A percentile compares a stretch with the other conserved stretches of the same genome.
Evolutionary conservation across 2,888 invertebrate species (phyloP).

Genomic region (Athalia cordata): DNA sequence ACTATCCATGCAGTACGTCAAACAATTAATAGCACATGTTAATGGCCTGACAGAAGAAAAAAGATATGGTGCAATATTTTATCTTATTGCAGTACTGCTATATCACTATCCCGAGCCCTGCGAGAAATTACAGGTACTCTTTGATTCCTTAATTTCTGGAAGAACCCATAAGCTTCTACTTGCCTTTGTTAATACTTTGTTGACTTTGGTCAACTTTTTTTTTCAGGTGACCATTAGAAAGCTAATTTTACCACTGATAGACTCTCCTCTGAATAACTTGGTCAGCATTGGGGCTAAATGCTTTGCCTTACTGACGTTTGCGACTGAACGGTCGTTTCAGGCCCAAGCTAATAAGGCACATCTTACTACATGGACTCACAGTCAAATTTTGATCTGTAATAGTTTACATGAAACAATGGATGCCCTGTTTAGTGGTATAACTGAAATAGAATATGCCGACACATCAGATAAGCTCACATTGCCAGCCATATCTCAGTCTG

Average conservation of each 20-base stretch:
- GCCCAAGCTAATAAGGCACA: slow-evolving; percentile 56
- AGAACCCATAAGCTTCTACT: background rate
- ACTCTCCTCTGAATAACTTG: slow-evolving; percentile 58
- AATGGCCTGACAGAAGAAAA: slow-evolving; percentile 51
- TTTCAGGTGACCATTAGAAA: slow-evolving; percentile 61
- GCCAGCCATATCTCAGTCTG: slow-evolving; percentile 58
- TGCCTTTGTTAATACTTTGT: background rate
- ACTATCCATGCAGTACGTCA: slow-evolving; percentile 65
- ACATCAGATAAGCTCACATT: slow-evolving; percentile 60
- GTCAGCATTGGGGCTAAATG: slow-evolving; percentile 64
- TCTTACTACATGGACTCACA: slow-evolving; percentile 59
- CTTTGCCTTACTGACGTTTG: slow-evolving; percentile 63
- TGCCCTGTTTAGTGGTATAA: slow-evolving; percentile 61
- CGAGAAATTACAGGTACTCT: slow-evolving; percentile 63
- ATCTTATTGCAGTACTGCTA: slow-evolving; percentile 63
- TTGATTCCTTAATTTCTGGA: background rate
- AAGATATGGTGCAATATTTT: slow-evolving; percentile 56
- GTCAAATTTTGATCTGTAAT: slow-evolving; percentile 64
- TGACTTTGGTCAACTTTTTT: slow-evolving; percentile 33
- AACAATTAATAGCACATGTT: slow-evolving; percentile 62
- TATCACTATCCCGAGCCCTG: slow-evolving; percentile 67
- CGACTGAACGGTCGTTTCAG: slow-evolving; percentile 64
- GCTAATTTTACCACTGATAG: slow-evolving; percentile 61
- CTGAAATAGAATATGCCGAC: slow-evolving; percentile 57
- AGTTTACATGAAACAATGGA: slow-evolving; percentile 65